A percentile compares a stretch with the other conserved stretches of the same genome.
Conservation (phyloP, 2,888 invertebrate species). For the Myathropa florea region DNA sequence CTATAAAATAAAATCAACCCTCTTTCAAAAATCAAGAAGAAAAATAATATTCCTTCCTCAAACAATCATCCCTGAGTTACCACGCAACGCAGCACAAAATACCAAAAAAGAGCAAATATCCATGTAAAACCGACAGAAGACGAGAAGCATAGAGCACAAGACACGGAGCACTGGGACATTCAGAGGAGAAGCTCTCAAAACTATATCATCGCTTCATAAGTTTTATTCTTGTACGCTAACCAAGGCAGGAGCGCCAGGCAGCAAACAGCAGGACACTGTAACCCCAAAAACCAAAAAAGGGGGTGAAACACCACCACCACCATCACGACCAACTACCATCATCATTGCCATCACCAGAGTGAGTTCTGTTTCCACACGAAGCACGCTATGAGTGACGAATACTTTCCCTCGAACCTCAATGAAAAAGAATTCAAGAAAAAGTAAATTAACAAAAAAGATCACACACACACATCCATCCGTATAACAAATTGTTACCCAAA, state of each 20-base stretch:
- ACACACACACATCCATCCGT: constrained; percentile 9
- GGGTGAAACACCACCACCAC: constrained; percentile 2
- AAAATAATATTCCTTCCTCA: constrained; percentile 15
- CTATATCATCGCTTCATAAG: constrained; percentile 29
- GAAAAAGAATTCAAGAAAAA: constrained; percentile 4
- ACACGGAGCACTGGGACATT: neutral
- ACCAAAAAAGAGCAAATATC: constrained; percentile 21
- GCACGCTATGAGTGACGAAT: constrained; percentile 37
- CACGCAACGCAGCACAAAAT: constrained; percentile 51
- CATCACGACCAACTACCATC: constrained; percentile 1
- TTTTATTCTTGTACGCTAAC: constrained; percentile 40
- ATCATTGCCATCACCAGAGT: neutral
- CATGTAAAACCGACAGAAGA: constrained; percentile 20
- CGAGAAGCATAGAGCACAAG: neutral
- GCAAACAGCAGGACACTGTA: constrained; percentile 32
- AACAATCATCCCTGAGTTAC: constrained; percentile 50
- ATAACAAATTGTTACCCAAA: constrained; percentile 12
- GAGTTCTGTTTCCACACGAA: neutral
- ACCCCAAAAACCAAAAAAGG: constrained; percentile 1
- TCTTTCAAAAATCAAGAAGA: constrained; percentile 12
- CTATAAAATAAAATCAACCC: constrained; percentile 13
- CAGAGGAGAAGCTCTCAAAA: constrained; percentile 18
- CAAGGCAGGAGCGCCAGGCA: constrained; percentile 4
- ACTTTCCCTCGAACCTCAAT: constrained; percentile 8
- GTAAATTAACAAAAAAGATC: neutral